Evolutionary conservation across 2,797 vertebrate genomes (phyloP).

Genomic region (Chaetophractus vellerosus): DNA sequence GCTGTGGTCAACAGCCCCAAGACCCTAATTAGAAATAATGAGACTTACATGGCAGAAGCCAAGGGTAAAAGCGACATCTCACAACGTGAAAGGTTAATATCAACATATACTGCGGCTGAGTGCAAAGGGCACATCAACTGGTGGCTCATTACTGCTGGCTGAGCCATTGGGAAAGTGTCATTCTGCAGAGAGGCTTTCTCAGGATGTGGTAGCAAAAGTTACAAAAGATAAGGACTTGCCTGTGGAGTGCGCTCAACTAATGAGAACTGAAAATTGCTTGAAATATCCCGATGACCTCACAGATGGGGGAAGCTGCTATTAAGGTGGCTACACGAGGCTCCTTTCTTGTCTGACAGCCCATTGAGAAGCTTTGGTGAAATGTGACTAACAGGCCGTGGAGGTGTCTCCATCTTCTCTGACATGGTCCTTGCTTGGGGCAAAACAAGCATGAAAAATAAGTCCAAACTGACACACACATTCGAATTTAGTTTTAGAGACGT

Average conservation of each 20-base stretch:
- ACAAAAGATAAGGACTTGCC: conserved; percentile 92
- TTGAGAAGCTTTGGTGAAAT: conserved; percentile 93
- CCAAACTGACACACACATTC: conserved; percentile 86
- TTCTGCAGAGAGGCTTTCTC: conserved; percentile 91
- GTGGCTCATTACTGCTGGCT: conserved; percentile 93
- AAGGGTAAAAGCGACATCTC: conserved; percentile 88
- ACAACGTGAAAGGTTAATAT: conserved; percentile 91
- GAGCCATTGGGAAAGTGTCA: conserved; percentile 93
- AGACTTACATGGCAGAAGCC: conserved; percentile 90
- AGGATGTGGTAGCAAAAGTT: conserved; percentile 92
- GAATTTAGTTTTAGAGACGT: conserved; percentile 88
- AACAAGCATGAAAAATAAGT: conserved; percentile 92
- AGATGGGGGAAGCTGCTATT: conserved; percentile 93
- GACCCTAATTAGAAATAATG: conserved; percentile 95
- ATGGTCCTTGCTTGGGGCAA: conserved; percentile 92
- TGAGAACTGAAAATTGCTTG: conserved; percentile 93
- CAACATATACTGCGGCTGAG: conserved; percentile 90
- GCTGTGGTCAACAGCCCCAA: conserved; percentile 86
- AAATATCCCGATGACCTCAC: conserved; percentile 94
- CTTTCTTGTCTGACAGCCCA: conserved; percentile 93
- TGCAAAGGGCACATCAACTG: conserved; percentile 90
- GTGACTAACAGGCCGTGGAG: conserved; percentile 98
- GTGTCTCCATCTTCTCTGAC: conserved; percentile 95
- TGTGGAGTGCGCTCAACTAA: conserved; percentile 93
- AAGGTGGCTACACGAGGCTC: conserved; percentile 92